A percentile compares a stretch with the other conserved stretches of the same genome.
phyloP scores from a whole-genome alignment of 2,113 vertebrate species.

The Jaculus jaculus region DNA sequence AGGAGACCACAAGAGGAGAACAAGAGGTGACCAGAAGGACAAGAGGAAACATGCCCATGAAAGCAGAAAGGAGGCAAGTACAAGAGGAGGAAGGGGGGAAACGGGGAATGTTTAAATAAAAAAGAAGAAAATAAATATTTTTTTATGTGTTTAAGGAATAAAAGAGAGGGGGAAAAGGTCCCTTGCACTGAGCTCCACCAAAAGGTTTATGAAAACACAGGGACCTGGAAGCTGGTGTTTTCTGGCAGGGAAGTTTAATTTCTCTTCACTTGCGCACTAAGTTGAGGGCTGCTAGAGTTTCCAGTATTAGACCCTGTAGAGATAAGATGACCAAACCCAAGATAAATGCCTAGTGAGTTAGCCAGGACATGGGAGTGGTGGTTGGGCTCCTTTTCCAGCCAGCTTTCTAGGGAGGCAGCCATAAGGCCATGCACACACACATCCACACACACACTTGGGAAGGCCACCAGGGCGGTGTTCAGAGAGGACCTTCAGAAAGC shows the following conservation, averaged over 20 bases:
- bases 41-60: no score
- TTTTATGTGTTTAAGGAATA: no score
- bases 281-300: neutral
- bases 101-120: no score
- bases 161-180: no score
- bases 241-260: constrained; percentile 19
- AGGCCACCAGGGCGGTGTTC: neutral
- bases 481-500: neutral
- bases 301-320: neutral
- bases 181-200: neutral
- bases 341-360: neutral
- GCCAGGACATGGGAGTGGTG: no score
- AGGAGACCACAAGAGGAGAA: no score
- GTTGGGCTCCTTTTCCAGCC: neutral
- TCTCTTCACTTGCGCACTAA: neutral
- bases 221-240: neutral
- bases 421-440: neutral
- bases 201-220: neutral
- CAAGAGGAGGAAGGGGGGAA: no score
- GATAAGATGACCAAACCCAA: neutral
- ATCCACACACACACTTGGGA: no score
- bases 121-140: no score
- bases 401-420: neutral
- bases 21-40: no score
- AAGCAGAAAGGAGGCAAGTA: no score